A percentile compares a stretch with the other conserved stretches of the same genome.
Evolutionary conservation across 2,797 vertebrate genomes (phyloP).

Genomic region (Tokudaia tokunoshimensis): DNA sequence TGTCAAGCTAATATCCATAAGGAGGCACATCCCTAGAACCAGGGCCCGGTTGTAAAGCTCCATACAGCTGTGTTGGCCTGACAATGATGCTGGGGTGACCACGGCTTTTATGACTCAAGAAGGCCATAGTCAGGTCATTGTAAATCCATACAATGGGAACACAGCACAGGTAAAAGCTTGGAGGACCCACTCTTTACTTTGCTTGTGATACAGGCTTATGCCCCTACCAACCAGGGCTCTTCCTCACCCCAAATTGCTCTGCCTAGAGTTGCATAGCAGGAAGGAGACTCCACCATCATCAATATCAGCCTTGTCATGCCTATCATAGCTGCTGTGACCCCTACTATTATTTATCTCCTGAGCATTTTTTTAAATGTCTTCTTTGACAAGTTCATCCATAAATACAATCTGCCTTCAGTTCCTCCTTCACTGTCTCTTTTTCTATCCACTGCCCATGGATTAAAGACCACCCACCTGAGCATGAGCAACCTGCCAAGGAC

Average conservation of each 20-base stretch:
- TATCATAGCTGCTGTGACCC: neutral
- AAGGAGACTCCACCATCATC: neutral
- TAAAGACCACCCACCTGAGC: neutral
- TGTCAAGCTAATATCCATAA: neutral
- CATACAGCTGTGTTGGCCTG: neutral
- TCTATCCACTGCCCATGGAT: neutral
- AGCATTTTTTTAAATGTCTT: neutral
- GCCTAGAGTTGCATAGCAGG: neutral
- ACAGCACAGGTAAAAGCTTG: fast-evolving
- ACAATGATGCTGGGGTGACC: too few species aligned
- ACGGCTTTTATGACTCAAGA: neutral
- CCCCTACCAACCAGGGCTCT: neutral
- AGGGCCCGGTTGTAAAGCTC: neutral
- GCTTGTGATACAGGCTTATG: neutral
- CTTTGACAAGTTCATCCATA: neutral
- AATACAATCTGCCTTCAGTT: neutral
- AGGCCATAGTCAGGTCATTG: neutral
- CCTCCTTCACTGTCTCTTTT: neutral
- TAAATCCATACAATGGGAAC: neutral
- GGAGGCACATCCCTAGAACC: neutral
- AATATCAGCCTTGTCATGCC: neutral
- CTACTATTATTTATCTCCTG: neutral
- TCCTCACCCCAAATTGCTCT: neutral
- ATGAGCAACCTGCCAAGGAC: neutral
- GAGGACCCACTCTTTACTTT: neutral